These are phyloP conservation scores for Diplazon laetatorius DNA, from an alignment of 2,888 invertebrate species.

Conservation along the genomic window DNA sequence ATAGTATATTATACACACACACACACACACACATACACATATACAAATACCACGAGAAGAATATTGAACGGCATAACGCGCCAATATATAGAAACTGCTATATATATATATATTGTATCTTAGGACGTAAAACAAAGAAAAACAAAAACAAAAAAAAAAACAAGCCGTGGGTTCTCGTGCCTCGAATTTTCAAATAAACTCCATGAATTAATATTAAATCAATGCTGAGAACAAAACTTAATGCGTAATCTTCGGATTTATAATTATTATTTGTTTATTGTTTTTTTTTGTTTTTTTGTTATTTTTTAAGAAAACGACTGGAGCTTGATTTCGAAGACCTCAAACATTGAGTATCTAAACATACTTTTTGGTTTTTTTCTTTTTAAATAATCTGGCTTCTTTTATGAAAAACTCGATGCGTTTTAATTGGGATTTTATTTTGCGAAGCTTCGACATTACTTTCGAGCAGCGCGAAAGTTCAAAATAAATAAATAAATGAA, in stretches of 20 bases:
- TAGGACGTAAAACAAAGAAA: slow-evolving; percentile 57
- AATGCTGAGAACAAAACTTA: slow-evolving; percentile 13
- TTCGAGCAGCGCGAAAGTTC: not conserved
- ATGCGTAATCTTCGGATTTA: slow-evolving; percentile 1
- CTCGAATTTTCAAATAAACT: slow-evolving; percentile 53
- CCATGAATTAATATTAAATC: slow-evolving; percentile 1
- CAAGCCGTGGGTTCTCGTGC: slow-evolving; percentile 59
- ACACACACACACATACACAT: slow-evolving; percentile 21
- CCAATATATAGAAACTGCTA: slow-evolving; percentile 37
- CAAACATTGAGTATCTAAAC: slow-evolving; percentile 11
- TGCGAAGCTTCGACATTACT: slow-evolving; percentile 3
- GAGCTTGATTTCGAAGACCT: slow-evolving; percentile 35
- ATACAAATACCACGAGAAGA: slow-evolving; percentile 17
- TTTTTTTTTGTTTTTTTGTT: slow-evolving; percentile 27
- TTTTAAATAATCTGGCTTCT: slow-evolving; percentile 11
- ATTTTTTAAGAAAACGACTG: slow-evolving; percentile 44
- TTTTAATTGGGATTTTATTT: slow-evolving; percentile 21
- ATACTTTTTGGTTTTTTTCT: too few species aligned
- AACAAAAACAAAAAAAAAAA: too few species aligned
- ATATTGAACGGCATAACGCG: slow-evolving; percentile 42
- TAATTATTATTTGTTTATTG: slow-evolving; percentile 20
- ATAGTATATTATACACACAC: slow-evolving; percentile 38
- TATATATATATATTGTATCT: slow-evolving; percentile 41
- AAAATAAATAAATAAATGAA: too few species aligned
- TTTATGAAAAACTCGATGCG: too few species aligned